Evolutionary conservation across 2,888 invertebrate genomes (phyloP), one percentile per base, ranked within the genome.

Genomic region (Caenorhabditis uteleia): DNA sequence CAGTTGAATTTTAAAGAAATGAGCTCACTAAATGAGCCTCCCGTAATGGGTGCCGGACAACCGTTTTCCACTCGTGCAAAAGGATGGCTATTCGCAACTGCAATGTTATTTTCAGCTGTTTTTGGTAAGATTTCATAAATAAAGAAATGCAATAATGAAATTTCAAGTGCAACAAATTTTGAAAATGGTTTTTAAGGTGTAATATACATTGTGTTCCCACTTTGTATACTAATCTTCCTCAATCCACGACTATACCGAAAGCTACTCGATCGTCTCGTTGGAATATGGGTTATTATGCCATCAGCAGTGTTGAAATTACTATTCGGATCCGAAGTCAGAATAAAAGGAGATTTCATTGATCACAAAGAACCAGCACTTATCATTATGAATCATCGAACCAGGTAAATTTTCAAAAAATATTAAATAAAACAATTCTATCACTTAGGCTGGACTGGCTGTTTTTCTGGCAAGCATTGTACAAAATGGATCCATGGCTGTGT

Each of bases 401-500:
- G 69, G 68, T 59, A 47, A 18, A 25, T n/a, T 40, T 45, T 1
- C 3, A 29, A 23, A 54, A 21, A 27, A 12, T 31, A n/a, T 23
- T 23, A 26, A 47, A n/a, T 50, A 23, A 14, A 10, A 25, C n/a
- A 18, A 51, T n/a, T n/a, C n/a, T n/a, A n/a, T n/a, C n/a, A n/a
- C n/a, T n/a, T n/a, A n/a, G 82, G 26, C 88, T 93, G 14, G 93
- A 93, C 84, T 93, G 93, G 93, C 90, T 92, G 82, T 93, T 91
- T 82, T 86, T 92, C 42, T 93, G 92, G 91, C 90, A 90, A 50
- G 90, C 89, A 5, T 87, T 91, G 80, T 91, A 90, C 78, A 90
- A 91, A 79, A 89, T 89, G 51, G 78, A 84, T 23, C 81, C 84
- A 77, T 85, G 87, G 85, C 85, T 85, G 74, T 76, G 84, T 79